Evolutionary conservation across 2,888 invertebrate genomes (phyloP).

Genomic region (Fragum sueziense): DNA sequence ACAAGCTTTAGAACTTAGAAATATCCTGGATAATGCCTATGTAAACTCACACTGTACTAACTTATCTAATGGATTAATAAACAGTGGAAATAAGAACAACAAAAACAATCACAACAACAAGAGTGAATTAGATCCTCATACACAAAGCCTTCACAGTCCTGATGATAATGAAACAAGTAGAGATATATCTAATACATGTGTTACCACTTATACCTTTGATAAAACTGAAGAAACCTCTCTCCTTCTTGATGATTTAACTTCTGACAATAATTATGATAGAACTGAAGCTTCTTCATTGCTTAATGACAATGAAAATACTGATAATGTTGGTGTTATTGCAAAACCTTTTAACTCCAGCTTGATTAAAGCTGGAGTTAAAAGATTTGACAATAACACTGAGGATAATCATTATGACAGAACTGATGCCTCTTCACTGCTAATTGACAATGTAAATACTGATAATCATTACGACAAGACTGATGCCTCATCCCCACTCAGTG

Average conservation of each 20-base stretch:
- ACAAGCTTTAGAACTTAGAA: slow-evolving; percentile 34
- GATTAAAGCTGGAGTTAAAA: too few species aligned
- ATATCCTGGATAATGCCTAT: slow-evolving; percentile 21
- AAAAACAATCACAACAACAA: not conserved
- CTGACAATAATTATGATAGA: too few species aligned
- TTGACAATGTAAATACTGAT: too few species aligned
- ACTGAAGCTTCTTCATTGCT: too few species aligned
- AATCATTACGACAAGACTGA: too few species aligned
- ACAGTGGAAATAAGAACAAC: not conserved
- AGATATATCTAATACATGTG: not conserved
- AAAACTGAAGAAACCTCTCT: not conserved
- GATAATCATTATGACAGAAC: not conserved
- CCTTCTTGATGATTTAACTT: too few species aligned
- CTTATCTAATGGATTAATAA: not conserved
- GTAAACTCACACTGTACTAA: not conserved
- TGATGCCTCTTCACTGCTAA: too few species aligned
- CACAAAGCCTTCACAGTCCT: not conserved
- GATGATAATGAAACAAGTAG: not conserved
- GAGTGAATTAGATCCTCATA: too few species aligned
- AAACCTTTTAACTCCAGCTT: too few species aligned
- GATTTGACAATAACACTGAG: not conserved
- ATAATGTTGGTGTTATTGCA: too few species aligned
- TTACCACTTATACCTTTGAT: too few species aligned
- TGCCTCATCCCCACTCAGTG: not conserved
- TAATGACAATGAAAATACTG: too few species aligned